Evolutionary conservation across 2,888 invertebrate species (phyloP), one percentile per base, ranked within the genome.

Genomic region (Paralinhomoeus sp.): DNA sequence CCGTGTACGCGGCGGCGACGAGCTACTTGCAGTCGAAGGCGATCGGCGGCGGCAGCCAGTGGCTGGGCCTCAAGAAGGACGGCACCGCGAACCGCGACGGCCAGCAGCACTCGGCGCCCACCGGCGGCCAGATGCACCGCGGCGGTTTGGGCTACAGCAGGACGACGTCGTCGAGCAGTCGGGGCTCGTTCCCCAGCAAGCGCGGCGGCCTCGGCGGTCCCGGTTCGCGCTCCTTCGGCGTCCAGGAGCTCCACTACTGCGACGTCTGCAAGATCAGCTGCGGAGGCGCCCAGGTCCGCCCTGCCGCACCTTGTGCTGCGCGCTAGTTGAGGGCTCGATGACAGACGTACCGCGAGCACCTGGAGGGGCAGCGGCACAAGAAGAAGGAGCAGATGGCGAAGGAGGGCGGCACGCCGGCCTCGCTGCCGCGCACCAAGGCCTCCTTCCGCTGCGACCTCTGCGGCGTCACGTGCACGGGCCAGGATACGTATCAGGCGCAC

Each of bases 291-390:
- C n/a, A 24, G 37, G 37, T 37, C 3, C 3, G 27, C 27, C 5
- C 27, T n/a, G n/a, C n/a, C n/a, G n/a, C n/a, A n/a, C n/a, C n/a
- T n/a, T n/a, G n/a, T n/a, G n/a, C n/a, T n/a, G n/a, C n/a, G n/a
- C n/a, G n/a, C n/a, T n/a, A n/a, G n/a, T n/a, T n/a, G n/a, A n/a
- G n/a, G n/a, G n/a, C 17, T 35, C n/a, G 5, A 9, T 67, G 66
- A 1, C 65, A 76, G 70, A 83, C 84, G 0, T 85, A 83, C 64
- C 73, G 80, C 51, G 97, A 93, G 65, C 97, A 97, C 71, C 71
- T 97, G 61, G 91, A 91, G 63, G 97, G 97, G 0, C 89, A 91
- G 67, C 85, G 87, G 66, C 97, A 97, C 69, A 93, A 93, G 72
- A 93, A 91, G 72, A 84, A 91, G 64, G 93, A 91, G 64, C 82